Evolutionary conservation across 2,797 vertebrate species (phyloP).

Genomic region (Phalanger gymnotis): DNA sequence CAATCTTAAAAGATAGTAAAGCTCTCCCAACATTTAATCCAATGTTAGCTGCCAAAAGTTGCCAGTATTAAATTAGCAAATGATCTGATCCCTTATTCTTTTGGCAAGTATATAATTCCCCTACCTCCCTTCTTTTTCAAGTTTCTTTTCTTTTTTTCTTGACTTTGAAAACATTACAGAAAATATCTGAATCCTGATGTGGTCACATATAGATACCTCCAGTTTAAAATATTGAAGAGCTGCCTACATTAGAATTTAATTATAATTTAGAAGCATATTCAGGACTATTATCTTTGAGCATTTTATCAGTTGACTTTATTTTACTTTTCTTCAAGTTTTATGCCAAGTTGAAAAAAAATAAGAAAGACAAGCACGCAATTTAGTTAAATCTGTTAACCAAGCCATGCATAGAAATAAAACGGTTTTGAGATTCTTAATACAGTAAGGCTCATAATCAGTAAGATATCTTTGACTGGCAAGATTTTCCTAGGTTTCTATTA

Average conservation of each 20-base stretch:
- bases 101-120: conserved; percentile 29
- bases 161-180: conserved; percentile 47
- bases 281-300: conserved; percentile 26
- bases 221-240: conserved; percentile 59
- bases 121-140: conserved; percentile 5
- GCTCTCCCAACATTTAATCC: conserved; percentile 66
- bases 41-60: conserved; percentile 58
- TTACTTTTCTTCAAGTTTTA: conserved; percentile 56
- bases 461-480: conserved; percentile 61
- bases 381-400: conserved; percentile 52
- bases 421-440: conserved; percentile 61
- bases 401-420: conserved; percentile 49
- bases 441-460: conserved; percentile 53
- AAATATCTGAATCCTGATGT: conserved; percentile 26
- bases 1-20: conserved; percentile 64
- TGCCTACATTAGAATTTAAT: conserved; percentile 49
- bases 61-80: conserved; percentile 60
- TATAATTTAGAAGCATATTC: conserved; percentile 28
- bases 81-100: conserved; percentile 42
- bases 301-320: conserved; percentile 49
- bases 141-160: conserved; percentile 33
- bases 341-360: conserved; percentile 41
- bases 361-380: conserved; percentile 38
- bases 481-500: conserved; percentile 58
- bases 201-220: background rate